A percentile compares a stretch with the other conserved stretches of the same genome.
These are phyloP conservation scores for Porites divaricata DNA, from an alignment of 92 coral and sea anemone species.

Conservation along the genomic window DNA sequence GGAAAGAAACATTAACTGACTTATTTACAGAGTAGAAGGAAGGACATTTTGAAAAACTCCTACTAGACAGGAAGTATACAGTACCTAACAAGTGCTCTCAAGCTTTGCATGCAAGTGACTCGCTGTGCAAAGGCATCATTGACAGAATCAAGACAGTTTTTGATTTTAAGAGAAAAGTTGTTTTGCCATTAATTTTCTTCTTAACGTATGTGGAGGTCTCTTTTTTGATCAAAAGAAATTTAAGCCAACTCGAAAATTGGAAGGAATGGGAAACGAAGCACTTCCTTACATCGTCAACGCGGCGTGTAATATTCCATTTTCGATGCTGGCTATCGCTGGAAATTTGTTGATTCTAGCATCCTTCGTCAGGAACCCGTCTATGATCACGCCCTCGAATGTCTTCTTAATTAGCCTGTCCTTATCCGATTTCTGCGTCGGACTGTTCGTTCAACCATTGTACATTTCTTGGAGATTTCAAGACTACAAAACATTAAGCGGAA, in stretches of 20 bases:
- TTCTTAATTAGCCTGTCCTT: slow-evolving; percentile 12
- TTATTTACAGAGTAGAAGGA: too few species aligned
- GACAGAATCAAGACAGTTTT: too few species aligned
- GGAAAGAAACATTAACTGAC: too few species aligned
- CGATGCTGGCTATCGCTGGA: slow-evolving; percentile 14
- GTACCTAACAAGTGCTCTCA: too few species aligned
- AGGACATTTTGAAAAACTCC: too few species aligned
- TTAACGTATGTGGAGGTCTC: not conserved
- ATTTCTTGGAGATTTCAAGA: slow-evolving; percentile 1
- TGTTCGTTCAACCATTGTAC: slow-evolving; percentile 23
- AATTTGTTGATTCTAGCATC: slow-evolving; percentile 17
- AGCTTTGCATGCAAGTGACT: too few species aligned
- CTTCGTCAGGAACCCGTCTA: slow-evolving; percentile 3
- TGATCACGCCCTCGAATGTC: slow-evolving; percentile 19
- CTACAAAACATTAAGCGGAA: not conserved
- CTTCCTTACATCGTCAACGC: slow-evolving; percentile 1
- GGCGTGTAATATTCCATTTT: slow-evolving; percentile 7
- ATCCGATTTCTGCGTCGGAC: slow-evolving; percentile 22
- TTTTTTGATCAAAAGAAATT: not conserved
- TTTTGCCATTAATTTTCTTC: too few species aligned
- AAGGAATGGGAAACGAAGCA: not conserved
- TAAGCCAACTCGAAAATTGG: not conserved
- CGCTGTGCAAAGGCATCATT: too few species aligned
- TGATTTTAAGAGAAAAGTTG: too few species aligned
- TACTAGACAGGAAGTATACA: too few species aligned